A percentile compares a stretch with the other conserved stretches of the same genome.
Evolutionary conservation across 2,113 vertebrate genomes (phyloP).

Genomic region (Barbus barbus): DNA sequence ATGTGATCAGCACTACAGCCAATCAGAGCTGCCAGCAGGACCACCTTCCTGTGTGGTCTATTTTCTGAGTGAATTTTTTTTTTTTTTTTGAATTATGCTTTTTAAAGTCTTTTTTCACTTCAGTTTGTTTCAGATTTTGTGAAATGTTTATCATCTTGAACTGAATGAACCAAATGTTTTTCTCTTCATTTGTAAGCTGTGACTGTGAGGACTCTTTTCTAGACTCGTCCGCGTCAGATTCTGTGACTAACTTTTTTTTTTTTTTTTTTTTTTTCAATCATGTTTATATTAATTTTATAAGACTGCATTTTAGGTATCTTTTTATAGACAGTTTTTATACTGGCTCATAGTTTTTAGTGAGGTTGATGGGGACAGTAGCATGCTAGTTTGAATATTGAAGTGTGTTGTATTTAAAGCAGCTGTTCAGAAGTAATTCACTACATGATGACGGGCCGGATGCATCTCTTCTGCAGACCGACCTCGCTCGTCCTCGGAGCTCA

Average conservation of each 20-base stretch:
- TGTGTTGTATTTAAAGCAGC: conserved; percentile 16
- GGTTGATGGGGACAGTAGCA: conserved; percentile 38
- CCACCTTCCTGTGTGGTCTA: conserved; percentile 33
- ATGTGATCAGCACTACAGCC: conserved; percentile 78
- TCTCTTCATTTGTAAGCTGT: conserved; percentile 36
- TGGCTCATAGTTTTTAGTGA: conserved; percentile 52
- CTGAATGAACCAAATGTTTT: conserved; percentile 55
- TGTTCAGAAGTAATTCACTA: conserved; percentile 3
- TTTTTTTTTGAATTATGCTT: conserved; percentile 30
- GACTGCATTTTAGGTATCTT: conserved; percentile 53
- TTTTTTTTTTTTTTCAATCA: conserved; percentile 39
- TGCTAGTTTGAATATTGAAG: conserved; percentile 13
- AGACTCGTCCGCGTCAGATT: conserved; percentile 50
- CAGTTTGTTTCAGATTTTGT: conserved; percentile 45
- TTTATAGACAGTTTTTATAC: conserved; percentile 61
- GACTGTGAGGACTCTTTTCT: conserved; percentile 45
- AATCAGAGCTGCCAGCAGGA: conserved; percentile 66
- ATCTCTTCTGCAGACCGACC: not conserved
- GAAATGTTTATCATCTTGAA: conserved; percentile 42
- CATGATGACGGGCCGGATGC: not conserved
- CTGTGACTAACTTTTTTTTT: conserved; percentile 57
- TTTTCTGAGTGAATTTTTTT: not conserved
- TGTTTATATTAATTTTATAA: conserved; percentile 44
- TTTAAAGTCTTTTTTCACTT: conserved; percentile 39
- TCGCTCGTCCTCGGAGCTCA: too few species aligned